phyloP scores from a whole-genome alignment of 2,113 vertebrate genomes.

The Rhodinocichla rosea region DNA sequence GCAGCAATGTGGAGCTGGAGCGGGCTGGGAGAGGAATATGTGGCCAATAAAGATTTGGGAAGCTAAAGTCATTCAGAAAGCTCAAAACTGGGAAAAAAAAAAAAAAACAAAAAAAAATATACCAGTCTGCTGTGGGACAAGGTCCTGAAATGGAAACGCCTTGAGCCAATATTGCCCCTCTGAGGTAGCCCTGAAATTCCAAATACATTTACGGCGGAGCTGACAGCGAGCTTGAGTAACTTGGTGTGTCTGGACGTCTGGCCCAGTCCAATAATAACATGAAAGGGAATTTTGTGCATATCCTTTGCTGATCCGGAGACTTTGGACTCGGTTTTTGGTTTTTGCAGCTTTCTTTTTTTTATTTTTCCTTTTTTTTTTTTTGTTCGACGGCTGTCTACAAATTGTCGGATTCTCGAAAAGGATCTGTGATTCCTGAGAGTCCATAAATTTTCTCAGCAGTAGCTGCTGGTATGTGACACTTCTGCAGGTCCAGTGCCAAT shows the following conservation, averaged over 20 bases:
- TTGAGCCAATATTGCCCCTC: slow-evolving; percentile 50
- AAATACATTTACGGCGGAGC: slow-evolving; percentile 31
- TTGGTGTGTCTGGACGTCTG: slow-evolving; percentile 46
- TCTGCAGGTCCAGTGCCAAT: not conserved
- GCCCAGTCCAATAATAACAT: slow-evolving; percentile 50
- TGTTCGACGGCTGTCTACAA: not conserved
- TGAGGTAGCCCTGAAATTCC: slow-evolving; percentile 54
- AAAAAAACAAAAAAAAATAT: not conserved
- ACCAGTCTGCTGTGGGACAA: not conserved
- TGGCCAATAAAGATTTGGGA: slow-evolving; percentile 35
- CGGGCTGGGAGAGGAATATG: not conserved
- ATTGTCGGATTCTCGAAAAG: not conserved
- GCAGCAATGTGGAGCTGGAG: not conserved
- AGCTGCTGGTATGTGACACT: not conserved
- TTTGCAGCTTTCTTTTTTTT: not conserved
- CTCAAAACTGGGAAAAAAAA: slow-evolving; percentile 1
- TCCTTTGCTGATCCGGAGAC: slow-evolving; percentile 19
- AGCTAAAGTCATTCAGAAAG: slow-evolving; percentile 36
- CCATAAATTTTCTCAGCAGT: not conserved
- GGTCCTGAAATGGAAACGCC: slow-evolving; percentile 54
- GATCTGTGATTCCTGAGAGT: not conserved
- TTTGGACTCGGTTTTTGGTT: not conserved
- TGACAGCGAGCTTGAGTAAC: slow-evolving; percentile 23
- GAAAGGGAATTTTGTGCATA: slow-evolving; percentile 7
- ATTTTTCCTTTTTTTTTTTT: not conserved